phyloP scores from a whole-genome alignment of 2,888 invertebrate species.

The Orthonevra nobilis region DNA sequence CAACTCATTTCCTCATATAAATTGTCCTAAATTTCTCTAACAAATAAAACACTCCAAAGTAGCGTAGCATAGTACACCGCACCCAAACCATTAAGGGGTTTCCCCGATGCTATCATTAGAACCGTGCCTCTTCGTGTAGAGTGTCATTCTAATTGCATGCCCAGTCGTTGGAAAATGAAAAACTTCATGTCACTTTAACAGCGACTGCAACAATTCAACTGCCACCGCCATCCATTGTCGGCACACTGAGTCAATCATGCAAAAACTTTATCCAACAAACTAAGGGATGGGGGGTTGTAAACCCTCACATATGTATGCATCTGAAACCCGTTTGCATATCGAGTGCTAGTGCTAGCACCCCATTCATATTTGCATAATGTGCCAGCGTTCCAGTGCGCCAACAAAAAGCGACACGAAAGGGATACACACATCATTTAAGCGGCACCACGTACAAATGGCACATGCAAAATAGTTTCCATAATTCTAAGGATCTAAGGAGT shows the following conservation, averaged over 20 bases:
- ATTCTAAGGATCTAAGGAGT: conserved; percentile 32
- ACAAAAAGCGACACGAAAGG: conserved; percentile 9
- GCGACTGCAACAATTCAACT: conserved; percentile 15
- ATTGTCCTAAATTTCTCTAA: conserved; percentile 26
- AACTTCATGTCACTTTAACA: conserved; percentile 31
- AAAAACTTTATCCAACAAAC: too few species aligned
- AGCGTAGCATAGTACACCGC: conserved; percentile 44
- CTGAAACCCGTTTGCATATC: conserved; percentile 64
- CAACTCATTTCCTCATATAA: conserved; percentile 9
- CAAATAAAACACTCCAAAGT: conserved; percentile 27
- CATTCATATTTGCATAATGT: conserved; percentile 59
- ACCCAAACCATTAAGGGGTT: conserved; percentile 51
- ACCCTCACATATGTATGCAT: too few species aligned
- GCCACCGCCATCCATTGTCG: not conserved
- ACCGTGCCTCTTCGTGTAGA: conserved; percentile 35
- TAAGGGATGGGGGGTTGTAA: too few species aligned
- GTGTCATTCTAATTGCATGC: conserved; percentile 66
- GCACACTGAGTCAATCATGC: conserved; percentile 36
- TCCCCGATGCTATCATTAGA: conserved; percentile 46
- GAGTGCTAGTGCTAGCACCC: conserved; percentile 36
- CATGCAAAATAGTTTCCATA: conserved; percentile 58
- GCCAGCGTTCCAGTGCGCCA: conserved; percentile 14
- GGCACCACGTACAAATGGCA: conserved; percentile 38
- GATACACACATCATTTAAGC: conserved; percentile 30
- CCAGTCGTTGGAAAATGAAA: conserved; percentile 41